Evolutionary conservation across 2,113 vertebrate species (phyloP).

Genomic region (cattle (Bos taurus)): ARS-UCD2.0 NC_037348.1:27780501-27781000

Average conservation of each 20-base stretch:
- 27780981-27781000: neutral
- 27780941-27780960: neutral
- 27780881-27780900: neutral
- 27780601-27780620: rapidly evolving
- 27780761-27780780: neutral
- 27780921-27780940: no score
- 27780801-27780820: neutral
- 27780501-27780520: neutral
- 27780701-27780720: neutral
- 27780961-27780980: neutral
- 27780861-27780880: no score
- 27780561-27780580: neutral
- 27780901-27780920: neutral
- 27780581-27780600: neutral
- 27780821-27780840: neutral
- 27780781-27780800: neutral
- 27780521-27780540: neutral
- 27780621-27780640: neutral
- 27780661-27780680: neutral
- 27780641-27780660: neutral
- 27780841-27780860: neutral
- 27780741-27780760: neutral
- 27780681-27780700: rapidly evolving
- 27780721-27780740: neutral
- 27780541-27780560: neutral